Conservation (phyloP, 2,797 vertebrate genomes). For the Platyrinchus mystaceus region DNA sequence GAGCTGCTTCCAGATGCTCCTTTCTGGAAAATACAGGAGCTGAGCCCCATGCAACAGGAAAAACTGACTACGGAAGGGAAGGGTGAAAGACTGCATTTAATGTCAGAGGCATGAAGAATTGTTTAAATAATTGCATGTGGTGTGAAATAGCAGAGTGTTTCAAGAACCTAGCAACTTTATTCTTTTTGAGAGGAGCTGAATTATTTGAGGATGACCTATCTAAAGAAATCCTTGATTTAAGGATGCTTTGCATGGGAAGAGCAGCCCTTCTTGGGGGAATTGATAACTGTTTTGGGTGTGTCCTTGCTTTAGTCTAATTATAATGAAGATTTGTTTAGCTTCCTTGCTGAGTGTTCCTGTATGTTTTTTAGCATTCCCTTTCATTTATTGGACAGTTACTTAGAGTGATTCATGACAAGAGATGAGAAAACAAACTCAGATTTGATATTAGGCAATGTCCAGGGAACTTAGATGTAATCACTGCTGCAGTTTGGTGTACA, state of each 20-base stretch:
- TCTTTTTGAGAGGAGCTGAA: background rate
- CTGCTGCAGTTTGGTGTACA: background rate
- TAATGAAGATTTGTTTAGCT: background rate
- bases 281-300: background rate
- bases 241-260: background rate
- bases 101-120: background rate
- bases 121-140: background rate
- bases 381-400: background rate
- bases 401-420: background rate
- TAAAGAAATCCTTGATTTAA: background rate
- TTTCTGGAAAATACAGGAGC: background rate
- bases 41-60: background rate
- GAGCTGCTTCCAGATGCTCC: background rate
- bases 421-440: background rate
- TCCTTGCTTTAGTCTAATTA: background rate
- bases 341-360: background rate
- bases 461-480: background rate
- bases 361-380: background rate
- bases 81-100: background rate
- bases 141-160: background rate
- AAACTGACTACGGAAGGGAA: background rate
- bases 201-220: background rate
- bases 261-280: background rate
- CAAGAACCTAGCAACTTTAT: background rate
- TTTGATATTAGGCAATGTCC: background rate